Base-by-base conservation (phyloP, 2,113 vertebrate species). In the Sorex fumeus region DNA sequence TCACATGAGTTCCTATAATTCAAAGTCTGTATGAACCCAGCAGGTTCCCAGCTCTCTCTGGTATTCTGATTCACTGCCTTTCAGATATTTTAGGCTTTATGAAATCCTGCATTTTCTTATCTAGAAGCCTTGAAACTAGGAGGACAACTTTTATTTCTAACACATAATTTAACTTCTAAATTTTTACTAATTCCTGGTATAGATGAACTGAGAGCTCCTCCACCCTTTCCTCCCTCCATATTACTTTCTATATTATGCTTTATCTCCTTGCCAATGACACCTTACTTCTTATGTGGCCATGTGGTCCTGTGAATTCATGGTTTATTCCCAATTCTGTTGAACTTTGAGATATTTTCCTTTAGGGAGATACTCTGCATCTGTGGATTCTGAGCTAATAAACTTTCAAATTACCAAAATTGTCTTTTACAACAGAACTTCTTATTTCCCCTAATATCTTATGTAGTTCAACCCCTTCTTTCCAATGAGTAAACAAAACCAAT, bases 361-460 rank as follows among this genome's bases (percentile, higher is more conserved):
- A 16, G 47, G 27, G 11, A 71, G 88, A 66, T 80, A 70, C 77
- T 81, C 66, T 84, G 0, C 3, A 76, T 84, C 53, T 66, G 60
- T 76, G 69, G 6, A 66, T 4, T 21, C 25, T 84, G 50, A 89
- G 45, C 9, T 67, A 84, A 69, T 90, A 64, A 1, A 72, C 77
- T 91, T 83, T 80, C n/a, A 84, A 95, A n/a, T 19, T 40, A 32
- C 1, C 30, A 1, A 88, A 76, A 82, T 75, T 88, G 82, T 23
- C 69, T 82, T 72, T 83, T 62, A 43, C 76, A 80, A 70, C 43
- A 21, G 10, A 87, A 76, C 13, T 45, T 81, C 25, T 79, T 89
- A 57, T 19, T 70, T 57, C 36, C 57, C 43, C 34, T 83, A 62
- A 34, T 18, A 57, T 40, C 66, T 83, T 76, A 62, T 53, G 91